A percentile compares a stretch with the other conserved stretches of the same genome.
Conservation (phyloP, 1,140 invertebrate genomes). For the Samia ricini region DNA sequence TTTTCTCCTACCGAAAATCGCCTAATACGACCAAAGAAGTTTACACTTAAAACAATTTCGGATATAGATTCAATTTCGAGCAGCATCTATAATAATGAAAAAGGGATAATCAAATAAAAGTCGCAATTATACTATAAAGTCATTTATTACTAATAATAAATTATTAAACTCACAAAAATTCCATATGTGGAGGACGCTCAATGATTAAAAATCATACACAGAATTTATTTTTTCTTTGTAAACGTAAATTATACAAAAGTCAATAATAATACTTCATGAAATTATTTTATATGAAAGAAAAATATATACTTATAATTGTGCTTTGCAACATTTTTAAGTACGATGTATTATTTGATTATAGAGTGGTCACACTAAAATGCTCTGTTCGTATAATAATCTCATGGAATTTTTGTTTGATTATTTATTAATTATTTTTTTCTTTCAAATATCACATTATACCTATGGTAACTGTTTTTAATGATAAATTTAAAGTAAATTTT, state of each 20-base stretch:
- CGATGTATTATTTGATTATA: background rate
- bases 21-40: no score
- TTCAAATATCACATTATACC: background rate
- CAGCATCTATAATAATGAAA: no score
- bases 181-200: slow-evolving; percentile 5
- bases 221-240: background rate
- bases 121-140: background rate
- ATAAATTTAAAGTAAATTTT: no score
- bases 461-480: background rate
- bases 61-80: no score
- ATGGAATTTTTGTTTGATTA: slow-evolving; percentile 3
- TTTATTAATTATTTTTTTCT: background rate
- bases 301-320: background rate
- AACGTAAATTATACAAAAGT: background rate
- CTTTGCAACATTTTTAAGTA: slow-evolving; percentile 10
- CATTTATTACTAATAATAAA: slow-evolving; percentile 11
- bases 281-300: slow-evolving; percentile 1
- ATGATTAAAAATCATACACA: slow-evolving; percentile 5
- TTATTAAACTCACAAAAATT: slow-evolving; percentile 8
- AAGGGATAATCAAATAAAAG: background rate
- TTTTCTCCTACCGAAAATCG: no score
- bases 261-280: background rate
- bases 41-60: no score
- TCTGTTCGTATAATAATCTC: background rate
- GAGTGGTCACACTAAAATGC: slow-evolving; percentile 5